Base-by-base conservation (phyloP, 2,888 invertebrate genomes). In the Leptopterna dolabrata region DNA sequence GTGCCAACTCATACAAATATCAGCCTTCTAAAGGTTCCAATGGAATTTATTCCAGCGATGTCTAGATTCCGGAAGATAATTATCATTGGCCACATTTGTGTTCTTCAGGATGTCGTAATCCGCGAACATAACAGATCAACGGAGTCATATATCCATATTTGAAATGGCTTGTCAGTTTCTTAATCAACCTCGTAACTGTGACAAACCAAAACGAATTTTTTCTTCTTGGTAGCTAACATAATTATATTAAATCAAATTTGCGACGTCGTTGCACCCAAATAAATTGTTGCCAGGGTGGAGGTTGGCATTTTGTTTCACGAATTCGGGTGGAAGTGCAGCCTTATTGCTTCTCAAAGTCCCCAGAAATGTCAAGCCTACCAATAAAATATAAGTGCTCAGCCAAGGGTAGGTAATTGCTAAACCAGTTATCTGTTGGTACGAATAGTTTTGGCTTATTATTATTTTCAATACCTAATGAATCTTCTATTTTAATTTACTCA, bases 151-250 rank as follows among this genome's bases (percentile, higher is more conserved):
- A 89, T 89, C 30, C 88, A 87, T 13, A 89, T 88, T 13, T 89
- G 88, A 47, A 87, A 83, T 0, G 89, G 90, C 63, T 89, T 89
- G 29, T 84, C 70, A 27, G 87, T 88, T 55, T 63, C 70, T 19
- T 47, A 27, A 83, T 90, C 88, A 73, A 88, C 88, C 36, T 82
- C 81, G 24, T 87, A n/a, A n/a, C n/a, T n/a, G n/a, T n/a, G n/a
- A n/a, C n/a, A 43, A 3, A 89, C 27, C 13, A 89, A 36, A 19
- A 89, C 89, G 86, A 80, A 88, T 88, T 89, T 90, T 7, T 89
- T 90, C 88, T 90, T 90, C 89, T 90, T 90, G 45, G 90, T 90
- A 81, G 90, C 89, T n/a, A n/a, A n/a, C n/a, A n/a, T n/a, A n/a
- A n/a, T n/a, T n/a, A n/a, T n/a, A n/a, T n/a, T n/a, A n/a, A n/a